Evolutionary conservation across 2,113 vertebrate species (phyloP).

Genomic region (Engraulis encrasicolus): DNA sequence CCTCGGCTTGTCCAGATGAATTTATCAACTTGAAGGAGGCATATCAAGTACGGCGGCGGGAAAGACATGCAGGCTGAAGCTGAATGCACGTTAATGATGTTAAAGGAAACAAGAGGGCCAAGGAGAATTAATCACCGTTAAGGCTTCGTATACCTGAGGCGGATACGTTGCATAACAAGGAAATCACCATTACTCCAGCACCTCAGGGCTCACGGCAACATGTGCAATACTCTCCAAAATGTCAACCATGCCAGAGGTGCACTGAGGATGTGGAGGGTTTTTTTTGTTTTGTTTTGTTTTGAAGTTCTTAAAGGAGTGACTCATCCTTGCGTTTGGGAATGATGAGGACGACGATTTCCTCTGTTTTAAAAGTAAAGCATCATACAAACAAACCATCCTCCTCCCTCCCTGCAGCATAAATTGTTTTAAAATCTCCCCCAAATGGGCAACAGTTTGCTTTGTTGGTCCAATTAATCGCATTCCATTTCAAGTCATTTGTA

Average conservation of each 20-base stretch:
- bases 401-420: background rate
- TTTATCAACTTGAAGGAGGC: background rate
- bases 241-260: constrained; percentile 45
- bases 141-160: constrained; percentile 27
- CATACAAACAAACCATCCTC: background rate
- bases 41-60: background rate
- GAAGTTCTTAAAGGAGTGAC: background rate
- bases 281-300: background rate
- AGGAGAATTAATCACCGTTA: constrained; percentile 24
- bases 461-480: background rate
- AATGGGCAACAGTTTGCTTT: background rate
- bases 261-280: background rate
- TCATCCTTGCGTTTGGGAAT: background rate
- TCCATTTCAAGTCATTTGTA: background rate
- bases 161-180: constrained; percentile 27
- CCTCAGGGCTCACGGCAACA: constrained; percentile 26
- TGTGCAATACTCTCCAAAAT: constrained; percentile 36
- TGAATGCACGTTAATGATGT: background rate
- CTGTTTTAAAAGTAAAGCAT: background rate
- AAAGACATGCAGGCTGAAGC: background rate
- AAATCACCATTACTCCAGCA: constrained; percentile 26
- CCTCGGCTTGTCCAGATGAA: background rate
- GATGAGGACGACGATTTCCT: background rate
- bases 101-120: background rate
- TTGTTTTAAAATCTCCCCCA: background rate